Conservation (phyloP, 1,140 invertebrate genomes). For the Ditylenchus dipsaci region DNA sequence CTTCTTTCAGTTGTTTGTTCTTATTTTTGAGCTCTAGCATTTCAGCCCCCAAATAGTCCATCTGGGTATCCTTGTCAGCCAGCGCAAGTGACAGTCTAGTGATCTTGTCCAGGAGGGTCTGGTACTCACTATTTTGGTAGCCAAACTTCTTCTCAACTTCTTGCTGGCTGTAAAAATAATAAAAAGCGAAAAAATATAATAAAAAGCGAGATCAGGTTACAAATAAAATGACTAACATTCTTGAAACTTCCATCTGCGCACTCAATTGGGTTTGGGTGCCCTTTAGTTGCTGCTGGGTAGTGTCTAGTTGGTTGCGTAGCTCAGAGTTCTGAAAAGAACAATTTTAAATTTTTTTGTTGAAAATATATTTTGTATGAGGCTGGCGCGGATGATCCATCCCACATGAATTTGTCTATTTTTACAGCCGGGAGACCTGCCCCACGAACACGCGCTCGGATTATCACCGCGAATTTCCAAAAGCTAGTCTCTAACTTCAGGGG, state of each 20-base stretch:
- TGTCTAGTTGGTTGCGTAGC: not conserved
- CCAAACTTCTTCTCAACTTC: not conserved
- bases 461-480: too few relatives aligned
- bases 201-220: not conserved
- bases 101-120: not conserved
- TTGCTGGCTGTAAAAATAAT: not conserved
- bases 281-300: not conserved
- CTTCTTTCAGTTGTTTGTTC: not conserved
- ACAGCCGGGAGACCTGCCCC: too few relatives aligned
- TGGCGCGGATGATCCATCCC: too few relatives aligned
- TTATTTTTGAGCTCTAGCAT: not conserved
- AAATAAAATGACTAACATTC: not conserved
- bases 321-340: constrained; percentile 1
- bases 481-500: too few relatives aligned
- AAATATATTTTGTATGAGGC: too few relatives aligned
- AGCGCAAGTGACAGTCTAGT: not conserved
- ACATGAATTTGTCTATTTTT: too few relatives aligned
- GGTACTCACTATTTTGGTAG: not conserved
- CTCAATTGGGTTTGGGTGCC: not conserved
- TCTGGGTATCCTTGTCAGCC: not conserved
- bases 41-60: not conserved
- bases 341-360: not conserved
- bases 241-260: not conserved
- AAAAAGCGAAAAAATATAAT: not conserved
- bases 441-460: too few relatives aligned